phyloP scores from a whole-genome alignment of 2,113 vertebrate species.

The Sphyrna mokarran region DNA sequence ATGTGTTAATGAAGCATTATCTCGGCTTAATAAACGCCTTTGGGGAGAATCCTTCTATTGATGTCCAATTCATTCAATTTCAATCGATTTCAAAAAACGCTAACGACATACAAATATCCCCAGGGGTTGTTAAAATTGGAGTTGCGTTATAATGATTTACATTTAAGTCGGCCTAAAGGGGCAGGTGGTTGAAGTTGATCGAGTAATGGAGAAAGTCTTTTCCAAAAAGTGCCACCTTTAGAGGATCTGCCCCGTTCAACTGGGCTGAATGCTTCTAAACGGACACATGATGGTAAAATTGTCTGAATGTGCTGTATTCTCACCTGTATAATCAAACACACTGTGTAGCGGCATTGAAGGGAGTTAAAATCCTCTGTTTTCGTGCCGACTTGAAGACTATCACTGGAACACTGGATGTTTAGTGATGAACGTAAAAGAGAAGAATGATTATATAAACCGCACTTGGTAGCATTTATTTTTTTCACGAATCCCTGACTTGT shows the following conservation, averaged over 20 bases:
- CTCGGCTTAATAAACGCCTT: neutral
- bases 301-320: neutral
- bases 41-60: neutral
- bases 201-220: neutral
- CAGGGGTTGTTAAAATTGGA: neutral
- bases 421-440: neutral
- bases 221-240: neutral
- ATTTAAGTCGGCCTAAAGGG: neutral
- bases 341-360: neutral
- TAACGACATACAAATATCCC: neutral
- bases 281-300: neutral
- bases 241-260: too few relatives aligned
- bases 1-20: neutral
- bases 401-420: neutral
- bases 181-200: neutral
- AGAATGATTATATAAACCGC: neutral
- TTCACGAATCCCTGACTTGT: neutral
- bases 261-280: too few relatives aligned
- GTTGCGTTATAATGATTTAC: conserved; percentile 7
- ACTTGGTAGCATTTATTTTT: neutral
- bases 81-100: neutral
- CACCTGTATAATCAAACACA: too few relatives aligned
- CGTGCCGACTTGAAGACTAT: neutral
- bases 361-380: neutral
- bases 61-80: neutral